Conservation (phyloP, 2,113 vertebrate genomes). For the Burhinus bistriatus region DNA sequence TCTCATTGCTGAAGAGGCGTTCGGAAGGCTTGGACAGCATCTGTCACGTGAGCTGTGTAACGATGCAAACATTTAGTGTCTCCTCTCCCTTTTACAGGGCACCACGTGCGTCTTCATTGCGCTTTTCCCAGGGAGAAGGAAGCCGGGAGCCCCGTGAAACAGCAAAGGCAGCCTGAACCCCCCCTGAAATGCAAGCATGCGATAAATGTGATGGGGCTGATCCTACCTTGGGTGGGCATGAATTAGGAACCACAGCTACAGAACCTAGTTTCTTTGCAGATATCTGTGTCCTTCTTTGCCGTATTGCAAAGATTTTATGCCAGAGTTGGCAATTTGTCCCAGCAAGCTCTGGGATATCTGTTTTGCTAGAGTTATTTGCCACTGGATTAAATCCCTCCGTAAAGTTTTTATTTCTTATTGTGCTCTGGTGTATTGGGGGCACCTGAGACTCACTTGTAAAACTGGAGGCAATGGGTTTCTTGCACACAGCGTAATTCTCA, state of each 20-base stretch:
- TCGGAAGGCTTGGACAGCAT: not conserved
- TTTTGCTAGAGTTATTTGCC: not conserved
- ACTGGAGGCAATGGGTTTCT: constrained; percentile 55
- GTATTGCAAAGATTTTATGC: not conserved
- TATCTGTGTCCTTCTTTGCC: not conserved
- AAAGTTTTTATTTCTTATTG: constrained; percentile 42
- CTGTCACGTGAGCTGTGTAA: fast-evolving
- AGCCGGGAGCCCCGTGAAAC: fast-evolving
- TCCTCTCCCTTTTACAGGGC: not conserved
- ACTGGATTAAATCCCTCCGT: constrained; percentile 25
- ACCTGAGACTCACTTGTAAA: constrained; percentile 66
- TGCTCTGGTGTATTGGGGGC: constrained; percentile 37
- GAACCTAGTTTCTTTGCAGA: not conserved
- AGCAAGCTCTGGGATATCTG: not conserved
- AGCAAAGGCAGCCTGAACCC: not conserved
- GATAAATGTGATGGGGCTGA: not conserved
- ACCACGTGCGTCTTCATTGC: fast-evolving
- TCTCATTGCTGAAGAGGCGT: not conserved
- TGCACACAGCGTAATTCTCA: constrained; percentile 62
- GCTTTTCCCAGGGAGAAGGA: not conserved
- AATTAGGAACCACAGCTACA: not conserved
- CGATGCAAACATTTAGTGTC: not conserved
- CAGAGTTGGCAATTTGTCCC: not conserved
- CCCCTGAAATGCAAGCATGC: not conserved
- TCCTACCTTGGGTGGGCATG: not conserved